phyloP scores from a whole-genome alignment of 1,140 invertebrate species.

The Nymphalis io region DNA sequence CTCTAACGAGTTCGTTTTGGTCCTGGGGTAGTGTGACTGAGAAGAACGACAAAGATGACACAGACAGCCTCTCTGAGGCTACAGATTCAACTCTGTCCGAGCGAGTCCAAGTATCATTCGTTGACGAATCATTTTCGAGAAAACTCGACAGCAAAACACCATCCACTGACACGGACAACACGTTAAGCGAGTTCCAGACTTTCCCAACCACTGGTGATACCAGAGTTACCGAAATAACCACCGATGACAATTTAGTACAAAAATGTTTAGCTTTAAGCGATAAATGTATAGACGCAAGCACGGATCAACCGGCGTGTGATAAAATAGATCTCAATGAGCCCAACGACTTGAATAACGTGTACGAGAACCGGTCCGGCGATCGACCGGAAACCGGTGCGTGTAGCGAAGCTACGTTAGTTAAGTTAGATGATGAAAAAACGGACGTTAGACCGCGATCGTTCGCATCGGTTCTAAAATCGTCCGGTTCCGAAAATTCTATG shows the following conservation, averaged over 20 bases:
- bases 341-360: constrained; percentile 64
- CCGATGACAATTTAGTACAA: constrained; percentile 79
- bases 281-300: constrained; percentile 50
- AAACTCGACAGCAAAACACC: constrained; percentile 75
- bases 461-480: constrained; percentile 66
- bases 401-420: constrained; percentile 36
- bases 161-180: constrained; percentile 73
- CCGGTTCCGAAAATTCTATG: constrained; percentile 63
- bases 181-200: constrained; percentile 70
- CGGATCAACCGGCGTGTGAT: constrained; percentile 55
- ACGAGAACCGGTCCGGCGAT: constrained; percentile 37
- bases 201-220: constrained; percentile 49
- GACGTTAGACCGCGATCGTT: constrained; percentile 62
- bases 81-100: constrained; percentile 73
- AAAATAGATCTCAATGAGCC: constrained; percentile 67
- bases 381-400: constrained; percentile 28
- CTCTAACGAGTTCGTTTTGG: constrained; percentile 75
- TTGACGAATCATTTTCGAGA: constrained; percentile 72
- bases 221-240: constrained; percentile 70
- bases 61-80: constrained; percentile 62
- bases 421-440: constrained; percentile 41
- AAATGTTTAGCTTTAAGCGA: constrained; percentile 76
- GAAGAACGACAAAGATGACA: constrained; percentile 61
- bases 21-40: constrained; percentile 68
- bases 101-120: constrained; percentile 69